Conservation (phyloP, 2,113 vertebrate genomes). For the Vombatus ursinus region DNA sequence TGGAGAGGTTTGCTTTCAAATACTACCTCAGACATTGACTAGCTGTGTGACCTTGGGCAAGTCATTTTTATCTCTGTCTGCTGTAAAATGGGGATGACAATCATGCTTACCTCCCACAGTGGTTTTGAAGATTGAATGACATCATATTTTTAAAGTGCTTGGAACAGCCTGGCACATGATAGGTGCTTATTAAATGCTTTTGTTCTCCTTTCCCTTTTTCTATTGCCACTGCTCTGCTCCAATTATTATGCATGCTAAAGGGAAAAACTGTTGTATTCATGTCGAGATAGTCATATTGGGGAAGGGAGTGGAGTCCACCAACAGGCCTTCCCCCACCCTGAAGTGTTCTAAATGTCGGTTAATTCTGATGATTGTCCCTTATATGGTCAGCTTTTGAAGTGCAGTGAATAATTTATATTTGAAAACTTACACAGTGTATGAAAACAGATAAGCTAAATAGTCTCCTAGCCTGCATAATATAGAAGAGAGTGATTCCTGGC, state of each 20-base stretch:
- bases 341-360: slow-evolving; percentile 35
- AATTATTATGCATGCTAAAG: not conserved
- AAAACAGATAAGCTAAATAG: slow-evolving; percentile 68
- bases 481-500: slow-evolving; percentile 58
- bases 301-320: not conserved
- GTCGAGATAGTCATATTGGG: not conserved
- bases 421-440: slow-evolving; percentile 65
- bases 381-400: slow-evolving; percentile 61
- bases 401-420: slow-evolving; percentile 67
- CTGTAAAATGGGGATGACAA: not conserved
- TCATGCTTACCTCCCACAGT: not conserved
- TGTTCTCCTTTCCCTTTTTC: not conserved
- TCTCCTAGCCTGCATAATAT: slow-evolving; percentile 37
- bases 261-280: not conserved
- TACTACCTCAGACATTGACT: not conserved
- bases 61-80: not conserved
- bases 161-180: not conserved
- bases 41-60: not conserved
- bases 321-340: not conserved
- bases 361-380: slow-evolving; percentile 48
- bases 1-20: not conserved
- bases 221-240: not conserved
- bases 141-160: not conserved
- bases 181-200: not conserved
- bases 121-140: too few relatives aligned